These are phyloP conservation scores for Lasiurus borealis DNA, from an alignment of 2,113 vertebrate genomes.

Conservation along the genomic window DNA sequence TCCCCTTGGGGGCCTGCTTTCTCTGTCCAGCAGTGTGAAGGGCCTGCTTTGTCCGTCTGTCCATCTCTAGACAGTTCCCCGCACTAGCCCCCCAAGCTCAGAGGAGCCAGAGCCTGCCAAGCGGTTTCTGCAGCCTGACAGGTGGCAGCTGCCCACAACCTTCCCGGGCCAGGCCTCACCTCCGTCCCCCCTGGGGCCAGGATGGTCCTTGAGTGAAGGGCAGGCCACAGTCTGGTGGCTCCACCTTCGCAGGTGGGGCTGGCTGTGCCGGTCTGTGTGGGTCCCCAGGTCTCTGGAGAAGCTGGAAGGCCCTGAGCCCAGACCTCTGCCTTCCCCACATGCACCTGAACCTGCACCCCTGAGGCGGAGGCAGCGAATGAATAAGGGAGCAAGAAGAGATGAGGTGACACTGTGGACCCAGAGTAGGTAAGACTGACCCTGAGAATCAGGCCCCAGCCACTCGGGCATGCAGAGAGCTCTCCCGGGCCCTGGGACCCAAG, in stretches of 20 bases:
- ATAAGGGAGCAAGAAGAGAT: not conserved
- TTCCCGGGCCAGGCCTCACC: not conserved
- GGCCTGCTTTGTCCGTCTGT: not conserved
- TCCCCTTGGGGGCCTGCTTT: not conserved
- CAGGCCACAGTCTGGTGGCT: no score
- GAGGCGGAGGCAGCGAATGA: not conserved
- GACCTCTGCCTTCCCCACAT: not conserved
- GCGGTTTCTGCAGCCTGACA: not conserved
- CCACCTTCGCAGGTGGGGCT: not conserved
- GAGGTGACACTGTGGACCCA: accelerated
- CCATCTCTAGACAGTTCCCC: not conserved
- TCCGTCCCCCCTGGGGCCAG: not conserved
- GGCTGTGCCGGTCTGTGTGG: not conserved
- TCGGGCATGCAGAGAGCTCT: accelerated
- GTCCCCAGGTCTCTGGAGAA: not conserved
- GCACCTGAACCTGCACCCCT: no score
- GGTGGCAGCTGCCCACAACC: not conserved
- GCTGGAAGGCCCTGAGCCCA: not conserved
- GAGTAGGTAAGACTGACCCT: not conserved
- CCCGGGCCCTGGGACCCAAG: accelerated
- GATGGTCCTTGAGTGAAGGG: not conserved
- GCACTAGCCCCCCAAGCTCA: accelerated
- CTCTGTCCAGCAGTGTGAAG: not conserved
- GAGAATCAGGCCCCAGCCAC: not conserved
- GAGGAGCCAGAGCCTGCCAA: not conserved